These are phyloP conservation scores for Brachionus manjavacas DNA, from an alignment of 1,140 invertebrate species.

Conservation along the genomic window DNA sequence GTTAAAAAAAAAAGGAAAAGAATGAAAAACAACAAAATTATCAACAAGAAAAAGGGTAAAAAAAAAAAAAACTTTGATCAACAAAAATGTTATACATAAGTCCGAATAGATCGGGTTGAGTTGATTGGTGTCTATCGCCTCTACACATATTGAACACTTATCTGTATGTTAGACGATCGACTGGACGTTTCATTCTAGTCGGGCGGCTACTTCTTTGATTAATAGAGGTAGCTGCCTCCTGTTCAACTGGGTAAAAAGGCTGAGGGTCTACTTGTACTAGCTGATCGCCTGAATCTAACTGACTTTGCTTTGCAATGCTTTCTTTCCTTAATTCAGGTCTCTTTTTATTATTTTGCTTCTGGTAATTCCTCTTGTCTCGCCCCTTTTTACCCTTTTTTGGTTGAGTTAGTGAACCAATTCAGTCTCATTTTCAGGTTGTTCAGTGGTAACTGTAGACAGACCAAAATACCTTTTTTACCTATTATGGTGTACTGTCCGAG, in stretches of 20 bases:
- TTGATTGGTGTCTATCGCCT: not conserved
- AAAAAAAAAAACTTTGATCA: too few relatives aligned
- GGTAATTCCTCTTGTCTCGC: not conserved
- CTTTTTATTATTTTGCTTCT: not conserved
- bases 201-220: not conserved
- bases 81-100: too few relatives aligned
- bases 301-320: not conserved
- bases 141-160: not conserved
- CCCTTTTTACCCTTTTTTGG: not conserved
- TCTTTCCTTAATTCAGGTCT: not conserved
- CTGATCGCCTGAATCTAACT: not conserved
- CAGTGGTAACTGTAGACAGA: not conserved
- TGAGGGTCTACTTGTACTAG: not conserved
- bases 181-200: not conserved
- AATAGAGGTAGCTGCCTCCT: not conserved
- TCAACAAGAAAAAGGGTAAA: too few relatives aligned
- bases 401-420: not conserved
- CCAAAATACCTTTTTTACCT: constrained; percentile 7
- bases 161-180: not conserved
- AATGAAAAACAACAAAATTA: not conserved
- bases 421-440: not conserved
- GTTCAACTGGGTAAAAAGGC: not conserved
- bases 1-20: not conserved
- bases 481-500: not conserved
- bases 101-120: not conserved